A percentile compares a stretch with the other conserved stretches of the same genome.
phyloP scores from a whole-genome alignment of 2,113 vertebrate genomes.

The Rana temporaria region DNA sequence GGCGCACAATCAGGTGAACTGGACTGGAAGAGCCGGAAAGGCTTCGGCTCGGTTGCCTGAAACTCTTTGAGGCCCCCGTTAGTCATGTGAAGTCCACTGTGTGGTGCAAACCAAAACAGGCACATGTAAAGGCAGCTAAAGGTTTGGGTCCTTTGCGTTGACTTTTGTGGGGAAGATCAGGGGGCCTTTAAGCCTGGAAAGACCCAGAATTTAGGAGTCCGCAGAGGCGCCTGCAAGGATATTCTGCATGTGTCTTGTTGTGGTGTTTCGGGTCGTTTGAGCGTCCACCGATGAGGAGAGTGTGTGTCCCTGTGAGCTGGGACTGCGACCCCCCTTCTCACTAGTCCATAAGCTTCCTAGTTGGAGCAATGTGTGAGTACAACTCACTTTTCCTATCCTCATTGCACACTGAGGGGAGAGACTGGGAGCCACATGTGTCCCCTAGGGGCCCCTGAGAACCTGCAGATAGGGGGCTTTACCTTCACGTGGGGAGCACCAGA shows the following conservation, averaged over 20 bases:
- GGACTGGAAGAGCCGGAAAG: background rate
- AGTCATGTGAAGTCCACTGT: background rate
- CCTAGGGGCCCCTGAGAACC: too few species aligned
- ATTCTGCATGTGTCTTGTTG: conserved; percentile 18
- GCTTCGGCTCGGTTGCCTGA: background rate
- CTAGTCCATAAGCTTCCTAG: background rate
- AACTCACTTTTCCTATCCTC: background rate
- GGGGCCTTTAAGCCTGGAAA: background rate
- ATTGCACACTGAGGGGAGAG: background rate
- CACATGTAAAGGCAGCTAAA: background rate
- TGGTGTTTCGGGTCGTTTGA: background rate
- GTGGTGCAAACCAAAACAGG: background rate
- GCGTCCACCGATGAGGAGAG: background rate
- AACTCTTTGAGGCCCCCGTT: background rate
- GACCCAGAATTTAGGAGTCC: background rate
- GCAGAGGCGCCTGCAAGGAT: background rate
- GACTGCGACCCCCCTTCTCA: background rate
- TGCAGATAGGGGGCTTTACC: too few species aligned
- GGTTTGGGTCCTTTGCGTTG: background rate
- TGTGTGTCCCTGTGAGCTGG: background rate
- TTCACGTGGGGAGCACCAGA: too few species aligned
- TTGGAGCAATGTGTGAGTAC: conserved; percentile 47
- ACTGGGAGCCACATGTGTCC: too few species aligned
- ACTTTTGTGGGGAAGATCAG: background rate
- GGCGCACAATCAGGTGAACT: background rate